These are phyloP conservation scores for Colletes gigas DNA, from an alignment of 1,140 invertebrate genomes.

Conservation along the genomic window DNA sequence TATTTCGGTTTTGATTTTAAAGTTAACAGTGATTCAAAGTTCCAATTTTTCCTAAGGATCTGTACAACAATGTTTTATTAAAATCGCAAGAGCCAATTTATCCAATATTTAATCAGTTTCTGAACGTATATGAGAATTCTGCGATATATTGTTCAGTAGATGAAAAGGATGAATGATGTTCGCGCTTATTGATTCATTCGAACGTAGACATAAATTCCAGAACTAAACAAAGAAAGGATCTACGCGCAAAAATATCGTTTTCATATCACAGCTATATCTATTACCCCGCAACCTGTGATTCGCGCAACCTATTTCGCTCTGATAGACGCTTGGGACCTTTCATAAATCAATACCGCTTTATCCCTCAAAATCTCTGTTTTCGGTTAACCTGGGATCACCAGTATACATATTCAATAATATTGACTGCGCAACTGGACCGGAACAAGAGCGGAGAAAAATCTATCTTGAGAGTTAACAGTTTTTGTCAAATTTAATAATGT, in stretches of 20 bases:
- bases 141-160: not conserved
- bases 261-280: constrained; percentile 28
- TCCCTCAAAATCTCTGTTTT: constrained; percentile 47
- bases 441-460: not conserved
- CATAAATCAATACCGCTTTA: constrained; percentile 50
- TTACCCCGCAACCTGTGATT: constrained; percentile 1
- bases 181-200: not conserved
- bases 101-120: too few species aligned
- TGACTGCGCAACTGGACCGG: not conserved
- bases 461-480: not conserved
- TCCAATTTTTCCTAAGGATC: too few species aligned
- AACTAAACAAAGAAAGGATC: constrained; percentile 12
- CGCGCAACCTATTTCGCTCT: constrained; percentile 20
- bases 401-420: constrained; percentile 40
- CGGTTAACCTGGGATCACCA: constrained; percentile 33
- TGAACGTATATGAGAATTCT: not conserved
- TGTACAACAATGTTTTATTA: too few species aligned
- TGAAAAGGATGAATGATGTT: not conserved
- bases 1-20: not conserved
- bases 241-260: constrained; percentile 39
- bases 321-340: constrained; percentile 40
- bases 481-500: too few species aligned
- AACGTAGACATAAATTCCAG: not conserved
- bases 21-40: too few species aligned
- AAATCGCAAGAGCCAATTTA: too few species aligned